Evolutionary conservation across 1,140 invertebrate genomes (phyloP).

Genomic region (Liolophura sinensis): DNA sequence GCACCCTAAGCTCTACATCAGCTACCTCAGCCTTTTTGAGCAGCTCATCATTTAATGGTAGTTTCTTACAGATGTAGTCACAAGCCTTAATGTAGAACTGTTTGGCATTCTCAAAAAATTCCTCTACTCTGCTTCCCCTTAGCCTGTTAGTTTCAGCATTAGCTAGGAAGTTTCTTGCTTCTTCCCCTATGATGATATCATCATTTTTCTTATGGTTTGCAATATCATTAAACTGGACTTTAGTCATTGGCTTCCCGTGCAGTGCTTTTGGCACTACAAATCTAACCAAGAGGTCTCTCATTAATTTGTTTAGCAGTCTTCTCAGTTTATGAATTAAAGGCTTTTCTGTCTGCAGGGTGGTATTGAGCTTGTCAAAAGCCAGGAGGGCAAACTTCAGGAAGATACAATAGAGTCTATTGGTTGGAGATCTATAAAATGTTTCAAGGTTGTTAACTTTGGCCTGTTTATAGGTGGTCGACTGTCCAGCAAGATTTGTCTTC

Average conservation of each 20-base stretch:
- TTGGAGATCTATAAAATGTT: slow-evolving; percentile 20
- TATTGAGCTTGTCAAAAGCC: slow-evolving; percentile 18
- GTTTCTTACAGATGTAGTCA: too few relatives aligned
- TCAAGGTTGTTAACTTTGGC: slow-evolving; percentile 5
- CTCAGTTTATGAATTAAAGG: slow-evolving; percentile 20
- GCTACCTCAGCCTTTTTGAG: slow-evolving; percentile 22
- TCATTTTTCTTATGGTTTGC: too few relatives aligned
- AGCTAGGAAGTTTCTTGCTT: too few relatives aligned
- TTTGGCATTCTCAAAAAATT: too few relatives aligned
- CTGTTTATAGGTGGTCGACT: background rate
- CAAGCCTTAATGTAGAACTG: too few relatives aligned
- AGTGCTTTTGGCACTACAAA: slow-evolving; percentile 20
- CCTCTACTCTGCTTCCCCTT: too few relatives aligned
- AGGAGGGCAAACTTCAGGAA: slow-evolving; percentile 18
- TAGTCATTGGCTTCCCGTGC: slow-evolving; percentile 9
- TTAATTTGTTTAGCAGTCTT: slow-evolving; percentile 7
- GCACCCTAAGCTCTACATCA: slow-evolving; percentile 4
- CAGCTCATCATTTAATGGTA: slow-evolving; percentile 11
- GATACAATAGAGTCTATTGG: slow-evolving; percentile 19
- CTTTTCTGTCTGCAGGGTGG: slow-evolving; percentile 16
- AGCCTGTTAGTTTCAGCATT: too few relatives aligned
- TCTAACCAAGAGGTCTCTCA: slow-evolving; percentile 13
- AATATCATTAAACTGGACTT: slow-evolving; percentile 17
- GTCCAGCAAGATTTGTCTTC: background rate
- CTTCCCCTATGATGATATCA: too few relatives aligned